These are phyloP conservation scores for Sminthurides bifidus DNA, from an alignment of 1,140 invertebrate species.

Conservation along the genomic window DNA sequence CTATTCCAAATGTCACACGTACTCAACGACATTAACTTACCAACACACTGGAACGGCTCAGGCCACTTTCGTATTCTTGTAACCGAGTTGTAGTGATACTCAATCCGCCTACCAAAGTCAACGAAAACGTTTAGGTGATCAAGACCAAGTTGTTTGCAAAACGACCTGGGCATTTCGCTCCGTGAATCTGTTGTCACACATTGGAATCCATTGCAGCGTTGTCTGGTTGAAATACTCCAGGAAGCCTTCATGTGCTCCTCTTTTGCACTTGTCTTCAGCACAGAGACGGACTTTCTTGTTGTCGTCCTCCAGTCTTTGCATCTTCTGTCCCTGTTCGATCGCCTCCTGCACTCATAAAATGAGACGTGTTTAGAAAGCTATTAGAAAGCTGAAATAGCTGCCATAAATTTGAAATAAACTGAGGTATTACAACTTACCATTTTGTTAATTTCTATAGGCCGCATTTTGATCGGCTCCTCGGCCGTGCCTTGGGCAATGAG, in stretches of 20 bases:
- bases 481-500: conserved; percentile 70
- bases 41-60: conserved; percentile 66
- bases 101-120: conserved; percentile 61
- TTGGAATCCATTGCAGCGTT: conserved; percentile 88
- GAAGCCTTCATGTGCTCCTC: conserved; percentile 49
- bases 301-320: conserved; percentile 8
- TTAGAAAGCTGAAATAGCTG: background rate
- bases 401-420: background rate
- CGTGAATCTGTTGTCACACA: conserved; percentile 90
- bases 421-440: conserved; percentile 12
- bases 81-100: conserved; percentile 70
- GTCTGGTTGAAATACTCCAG: conserved; percentile 91
- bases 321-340: conserved; percentile 6
- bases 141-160: conserved; percentile 82
- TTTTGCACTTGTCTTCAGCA: conserved; percentile 35
- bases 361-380: conserved; percentile 13
- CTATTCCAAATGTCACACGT: background rate
- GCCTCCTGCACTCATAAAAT: conserved; percentile 12
- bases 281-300: conserved; percentile 33
- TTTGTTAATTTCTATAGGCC: conserved; percentile 43
- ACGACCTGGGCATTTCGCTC: conserved; percentile 89
- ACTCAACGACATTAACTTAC: conserved; percentile 39
- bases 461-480: conserved; percentile 70
- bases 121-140: conserved; percentile 79
- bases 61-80: conserved; percentile 87